Evolutionary conservation across 2,888 invertebrate species (phyloP).

Genomic region (Apocheima hispidaria): DNA sequence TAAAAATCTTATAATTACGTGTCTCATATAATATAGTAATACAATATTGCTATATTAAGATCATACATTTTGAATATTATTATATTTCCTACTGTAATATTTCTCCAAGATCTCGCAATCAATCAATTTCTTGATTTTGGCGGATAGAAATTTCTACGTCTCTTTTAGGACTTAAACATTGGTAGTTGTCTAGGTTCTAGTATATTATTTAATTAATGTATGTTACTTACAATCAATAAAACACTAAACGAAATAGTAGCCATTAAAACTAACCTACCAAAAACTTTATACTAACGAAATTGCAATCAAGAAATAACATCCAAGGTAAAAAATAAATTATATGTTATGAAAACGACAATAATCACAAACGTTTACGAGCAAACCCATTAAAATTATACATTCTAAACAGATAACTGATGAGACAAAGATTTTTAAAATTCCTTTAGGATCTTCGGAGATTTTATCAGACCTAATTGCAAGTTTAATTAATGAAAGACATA

Average conservation of each 20-base stretch:
- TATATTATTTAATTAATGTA: no score
- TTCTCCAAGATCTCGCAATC: no score
- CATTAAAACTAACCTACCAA: no score
- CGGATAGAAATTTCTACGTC: no score
- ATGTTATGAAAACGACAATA: constrained; percentile 24
- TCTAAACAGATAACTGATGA: constrained; percentile 33
- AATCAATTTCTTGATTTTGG: no score
- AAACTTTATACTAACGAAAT: constrained; percentile 14
- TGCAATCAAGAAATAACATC: neutral
- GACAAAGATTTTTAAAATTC: constrained; percentile 47
- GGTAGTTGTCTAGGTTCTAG: no score
- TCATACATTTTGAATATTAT: no score
- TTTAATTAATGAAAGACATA: constrained; percentile 60
- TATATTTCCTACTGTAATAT: no score
- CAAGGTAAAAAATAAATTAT: constrained; percentile 2
- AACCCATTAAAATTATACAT: constrained; percentile 30
- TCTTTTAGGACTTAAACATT: no score
- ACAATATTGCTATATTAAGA: neutral
- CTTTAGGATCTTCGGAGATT: constrained; percentile 48
- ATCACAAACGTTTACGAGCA: constrained; percentile 26
- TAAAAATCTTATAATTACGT: neutral
- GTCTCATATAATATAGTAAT: neutral
- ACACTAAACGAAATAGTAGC: no score
- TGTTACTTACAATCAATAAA: no score
- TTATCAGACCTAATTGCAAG: constrained; percentile 59